Evolutionary conservation across 2,797 vertebrate genomes (phyloP).

Genomic region (Diceros bicornis): DNA sequence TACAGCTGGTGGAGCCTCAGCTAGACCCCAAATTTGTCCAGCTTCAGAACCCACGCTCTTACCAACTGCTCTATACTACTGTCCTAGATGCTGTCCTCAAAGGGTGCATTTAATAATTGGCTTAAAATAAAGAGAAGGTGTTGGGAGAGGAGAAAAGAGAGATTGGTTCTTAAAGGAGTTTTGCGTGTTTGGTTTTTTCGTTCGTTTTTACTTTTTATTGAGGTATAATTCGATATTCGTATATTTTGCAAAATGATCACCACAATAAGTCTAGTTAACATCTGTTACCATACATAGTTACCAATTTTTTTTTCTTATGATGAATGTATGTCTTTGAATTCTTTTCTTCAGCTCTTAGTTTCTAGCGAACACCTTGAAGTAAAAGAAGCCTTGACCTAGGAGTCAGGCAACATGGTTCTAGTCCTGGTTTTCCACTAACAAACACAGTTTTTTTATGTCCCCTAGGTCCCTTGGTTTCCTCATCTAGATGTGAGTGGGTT

Average conservation of each 20-base stretch:
- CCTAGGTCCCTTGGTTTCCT: background rate
- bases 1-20: background rate
- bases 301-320: no score
- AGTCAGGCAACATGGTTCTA: background rate
- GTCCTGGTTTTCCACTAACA: background rate
- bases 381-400: background rate
- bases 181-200: no score
- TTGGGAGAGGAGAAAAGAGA: background rate
- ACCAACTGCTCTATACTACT: background rate
- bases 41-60: conserved; percentile 19
- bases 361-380: background rate
- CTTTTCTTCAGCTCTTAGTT: background rate
- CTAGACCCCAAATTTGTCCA: background rate
- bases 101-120: background rate
- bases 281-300: no score
- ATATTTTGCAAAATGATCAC: no score
- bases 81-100: background rate
- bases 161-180: background rate
- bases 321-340: background rate
- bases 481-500: background rate
- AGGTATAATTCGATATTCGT: no score
- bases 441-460: background rate
- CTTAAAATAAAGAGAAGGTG: background rate
- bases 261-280: no score
- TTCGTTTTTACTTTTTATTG: no score